phyloP scores from a whole-genome alignment of 2,113 vertebrate species.

The Isurus oxyrinchus region DNA sequence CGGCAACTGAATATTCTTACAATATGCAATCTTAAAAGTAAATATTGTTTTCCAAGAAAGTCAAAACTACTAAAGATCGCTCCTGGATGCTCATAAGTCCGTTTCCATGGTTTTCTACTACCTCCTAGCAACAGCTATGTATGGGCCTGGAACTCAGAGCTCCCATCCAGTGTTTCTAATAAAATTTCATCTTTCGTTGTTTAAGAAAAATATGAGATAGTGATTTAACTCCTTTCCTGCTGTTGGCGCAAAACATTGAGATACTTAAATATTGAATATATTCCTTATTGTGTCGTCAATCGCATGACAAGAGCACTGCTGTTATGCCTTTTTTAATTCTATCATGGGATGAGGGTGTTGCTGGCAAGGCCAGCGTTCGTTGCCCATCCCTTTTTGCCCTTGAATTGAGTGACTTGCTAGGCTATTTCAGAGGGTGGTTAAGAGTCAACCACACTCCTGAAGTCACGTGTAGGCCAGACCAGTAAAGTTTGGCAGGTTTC shows the following conservation, averaged over 20 bases:
- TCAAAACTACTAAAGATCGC: background rate
- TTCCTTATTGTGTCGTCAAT: background rate
- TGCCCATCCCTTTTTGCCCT: too few species aligned
- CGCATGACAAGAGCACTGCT: background rate
- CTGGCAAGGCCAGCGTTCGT: too few species aligned
- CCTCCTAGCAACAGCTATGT: slow-evolving; percentile 24
- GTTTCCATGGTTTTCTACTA: slow-evolving; percentile 31
- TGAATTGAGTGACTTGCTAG: too few species aligned
- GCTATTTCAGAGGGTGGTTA: too few species aligned
- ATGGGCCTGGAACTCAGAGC: background rate
- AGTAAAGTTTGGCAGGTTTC: too few species aligned
- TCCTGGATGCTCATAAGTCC: background rate
- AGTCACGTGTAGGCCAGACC: too few species aligned
- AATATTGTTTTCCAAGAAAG: background rate
- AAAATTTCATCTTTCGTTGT: background rate
- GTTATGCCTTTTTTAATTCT: background rate
- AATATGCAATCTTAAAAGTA: slow-evolving; percentile 1
- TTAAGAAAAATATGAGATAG: background rate
- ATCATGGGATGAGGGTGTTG: too few species aligned
- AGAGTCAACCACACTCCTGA: too few species aligned
- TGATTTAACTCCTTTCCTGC: background rate
- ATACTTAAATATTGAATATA: background rate
- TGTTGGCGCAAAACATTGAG: background rate
- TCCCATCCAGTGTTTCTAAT: background rate
- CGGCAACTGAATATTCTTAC: background rate